phyloP scores from a whole-genome alignment of 37 sponge, comb jelly and placozoan genomes.

The Aplysina aerophoba region DNA sequence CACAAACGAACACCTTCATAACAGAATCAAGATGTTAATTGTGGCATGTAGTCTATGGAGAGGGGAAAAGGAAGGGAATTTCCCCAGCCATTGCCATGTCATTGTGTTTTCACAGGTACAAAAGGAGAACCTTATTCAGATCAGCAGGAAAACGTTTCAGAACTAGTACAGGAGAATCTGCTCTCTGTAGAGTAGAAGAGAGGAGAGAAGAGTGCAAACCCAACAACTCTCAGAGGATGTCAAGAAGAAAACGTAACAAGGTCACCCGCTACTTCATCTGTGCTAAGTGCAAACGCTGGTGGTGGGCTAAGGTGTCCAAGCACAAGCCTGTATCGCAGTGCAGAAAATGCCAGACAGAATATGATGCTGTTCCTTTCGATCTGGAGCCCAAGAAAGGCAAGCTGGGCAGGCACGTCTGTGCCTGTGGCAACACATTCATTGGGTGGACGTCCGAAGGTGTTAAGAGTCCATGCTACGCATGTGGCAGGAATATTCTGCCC shows the following conservation, averaged over 20 bases:
- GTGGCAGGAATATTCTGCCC: background rate
- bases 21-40: no score
- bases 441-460: background rate
- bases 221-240: no score
- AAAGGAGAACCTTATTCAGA: no score
- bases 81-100: no score
- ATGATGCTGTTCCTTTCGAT: constrained; percentile 32
- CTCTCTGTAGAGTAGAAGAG: no score
- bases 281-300: constrained; percentile 15
- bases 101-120: no score
- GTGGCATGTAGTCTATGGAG: no score
- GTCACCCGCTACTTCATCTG: constrained; percentile 38
- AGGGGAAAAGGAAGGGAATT: no score
- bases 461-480: constrained; percentile 8
- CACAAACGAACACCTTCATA: no score
- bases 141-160: no score
- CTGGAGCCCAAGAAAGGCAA: constrained; percentile 44
- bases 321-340: constrained; percentile 43
- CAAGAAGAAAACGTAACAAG: background rate
- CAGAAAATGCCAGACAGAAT: constrained; percentile 14
- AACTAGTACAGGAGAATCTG: no score
- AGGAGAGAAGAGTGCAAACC: no score
- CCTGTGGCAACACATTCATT: constrained; percentile 31
- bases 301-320: constrained; percentile 32
- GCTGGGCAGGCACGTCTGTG: constrained; percentile 19